Evolutionary conservation across 2,888 invertebrate genomes (phyloP), one percentile per base, ranked within the genome.

Genomic region (Stictocephala bisonia): DNA sequence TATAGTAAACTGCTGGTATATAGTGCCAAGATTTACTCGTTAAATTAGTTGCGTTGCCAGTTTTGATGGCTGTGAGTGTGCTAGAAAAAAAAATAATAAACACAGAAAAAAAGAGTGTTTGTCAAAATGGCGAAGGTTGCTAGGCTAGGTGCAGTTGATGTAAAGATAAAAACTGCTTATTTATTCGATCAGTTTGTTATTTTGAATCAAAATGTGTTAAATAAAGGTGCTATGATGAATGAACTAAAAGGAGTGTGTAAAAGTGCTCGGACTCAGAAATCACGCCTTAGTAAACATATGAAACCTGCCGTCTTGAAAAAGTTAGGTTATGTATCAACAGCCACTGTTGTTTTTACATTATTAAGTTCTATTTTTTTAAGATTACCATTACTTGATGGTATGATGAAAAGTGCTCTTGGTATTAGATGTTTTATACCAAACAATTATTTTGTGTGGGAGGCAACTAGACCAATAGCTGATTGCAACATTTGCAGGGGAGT

Each of bases 361-460:
- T 53, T 74, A 58, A 56, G 69, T 26, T 40, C 60, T 70, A 20
- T 76, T 58, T 69, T 76, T 53, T 40, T 73, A 22, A 73, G 67
- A 74, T 74, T 76, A 76, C 77, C 76, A 71, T 76, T 74, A 69
- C 58, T 76, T 18, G 77, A 76, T 72, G 77, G 77, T 76, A 76
- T 76, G 75, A 75, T 82, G 24, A 82, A 81, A 76, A 80, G 75
- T 64, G 78, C 83, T 35, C 81, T 82, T 75, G 83, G 81, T 80
- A 86, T 89, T 77, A 88, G 93, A 81, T 96, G 96, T 84, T 84
- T 94, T 77, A 82, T 95, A 81, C 91, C 92, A 77, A 93, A 93
- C 84, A 95, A 95, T 86, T 93, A 93, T 83, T 86, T 95, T 74
- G 85, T 94, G 77, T 94, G 94, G 94, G 95, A 96, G 85, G 92